Base-by-base conservation (phyloP, 2,113 vertebrate genomes). In the Rhinolophus ferrumequinum region DNA sequence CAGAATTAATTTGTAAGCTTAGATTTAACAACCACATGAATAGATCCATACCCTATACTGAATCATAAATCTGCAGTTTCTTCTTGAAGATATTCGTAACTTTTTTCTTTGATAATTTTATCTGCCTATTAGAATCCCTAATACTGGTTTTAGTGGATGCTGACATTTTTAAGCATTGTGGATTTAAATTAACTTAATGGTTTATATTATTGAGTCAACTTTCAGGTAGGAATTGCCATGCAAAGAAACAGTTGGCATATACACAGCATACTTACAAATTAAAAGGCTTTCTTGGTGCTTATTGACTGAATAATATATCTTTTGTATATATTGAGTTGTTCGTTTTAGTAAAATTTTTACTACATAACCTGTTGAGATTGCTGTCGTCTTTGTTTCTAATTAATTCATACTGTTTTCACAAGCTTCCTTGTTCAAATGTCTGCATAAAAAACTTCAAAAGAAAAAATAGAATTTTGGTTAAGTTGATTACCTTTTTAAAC, bases 111-210 rank as follows among this genome's bases (percentile, higher is more conserved):
- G 5, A 13, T 88, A 82, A 41, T 76, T 96, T 72, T 85, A 79
- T 69, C 77, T 47, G 9, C 58, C 60, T 94, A 92, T 87, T 89
- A 82, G 18, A 86, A 58, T 93, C 72, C 26, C 58, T 70, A 94
- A 50, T 66, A 69, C 15, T 97, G 19, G 30, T 44, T 92, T 76
- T 52, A 91, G 11, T 84, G 67, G 38, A 24, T 73, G 18, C 24
- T 86, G 44, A 92, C 73, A 80, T 52, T 92, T 94, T 50, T 70
- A 44, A 88, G 28, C 58, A 76, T 10, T 47, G n/a, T 50, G 72
- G 52, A 81, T 83, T 69, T 69, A 82, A 82, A 54, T 28, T 64
- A 73, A 50, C 38, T 90, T 87, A 56, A 60, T 52, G 19, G 13
- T 81, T n/a, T 87, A 0, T 35, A 84, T 76, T 52, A 50, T 18